Base-by-base conservation (phyloP, 2,797 vertebrate genomes). In the Dendrocincla fuliginosa region DNA sequence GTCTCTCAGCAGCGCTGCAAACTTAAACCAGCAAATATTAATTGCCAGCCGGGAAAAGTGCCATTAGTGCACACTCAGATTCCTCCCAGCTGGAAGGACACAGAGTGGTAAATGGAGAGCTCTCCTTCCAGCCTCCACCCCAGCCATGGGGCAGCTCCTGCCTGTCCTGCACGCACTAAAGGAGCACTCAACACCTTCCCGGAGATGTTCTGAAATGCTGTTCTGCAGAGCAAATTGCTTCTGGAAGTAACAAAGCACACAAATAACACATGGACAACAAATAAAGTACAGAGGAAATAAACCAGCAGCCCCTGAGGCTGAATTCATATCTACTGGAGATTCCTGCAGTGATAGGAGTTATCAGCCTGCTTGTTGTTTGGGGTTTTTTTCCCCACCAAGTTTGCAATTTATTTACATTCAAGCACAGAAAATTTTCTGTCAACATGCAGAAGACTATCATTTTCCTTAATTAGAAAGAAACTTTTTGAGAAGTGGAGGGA, bases 1-100 rank as follows among this genome's bases (percentile, higher is more conserved):
- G 83, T 32, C 83, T 50, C 56, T 46, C 82, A 95, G 87, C 79
- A 68, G n/a, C 2, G 27, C 35, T 76, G 77, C 80, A 22, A 73
- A 88, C 57, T 84, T 86, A 56, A 84, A 90, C 28, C 15, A 0
- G 77, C 74, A 90, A 90, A 94, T 93, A 95, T 91, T 95, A 93
- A 93, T 86, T 91, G 85, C 71, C 90, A 82, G 55, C 86, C 84
- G 93, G 92, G 88, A 97, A 69, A 91, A 55, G 28, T 84, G 84
- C 80, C 94, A 84, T 75, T 67, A 90, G 70, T 20, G 92, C 27
- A 3, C 91, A 63, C 76, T 77, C 83, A n/a, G n/a, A 35, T 39
- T 90, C 83, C 10, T 83, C 76, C 93, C 90, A 94, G 83, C 80
- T 94, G 94, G 90, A 93, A 84, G 76, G 70, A 64, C 5, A 71